Percentiles rank a stretch among this genome's conserved stretches.
phyloP scores from a whole-genome alignment of 2,113 vertebrate genomes.

The Mobula birostris region DNA sequence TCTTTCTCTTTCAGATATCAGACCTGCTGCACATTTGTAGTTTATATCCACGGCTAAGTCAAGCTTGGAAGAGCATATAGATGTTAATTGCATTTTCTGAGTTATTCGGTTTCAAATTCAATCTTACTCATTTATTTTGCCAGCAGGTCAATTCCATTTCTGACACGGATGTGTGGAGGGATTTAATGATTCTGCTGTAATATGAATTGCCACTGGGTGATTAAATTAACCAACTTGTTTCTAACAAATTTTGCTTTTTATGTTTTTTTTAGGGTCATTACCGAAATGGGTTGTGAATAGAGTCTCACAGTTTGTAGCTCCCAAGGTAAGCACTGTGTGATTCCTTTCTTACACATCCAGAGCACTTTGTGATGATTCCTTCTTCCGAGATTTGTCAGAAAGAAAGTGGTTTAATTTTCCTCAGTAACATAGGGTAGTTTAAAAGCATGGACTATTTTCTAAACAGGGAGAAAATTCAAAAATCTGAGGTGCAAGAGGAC shows the following conservation, averaged over 20 bases:
- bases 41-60: neutral
- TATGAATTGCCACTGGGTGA: neutral
- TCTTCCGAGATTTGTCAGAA: neutral
- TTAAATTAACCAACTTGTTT: neutral
- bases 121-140: neutral
- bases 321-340: conserved; percentile 56
- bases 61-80: neutral
- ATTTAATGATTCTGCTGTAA: neutral
- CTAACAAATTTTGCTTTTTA: neutral
- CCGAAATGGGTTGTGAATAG: conserved; percentile 79
- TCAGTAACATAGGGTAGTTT: neutral
- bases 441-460: no score
- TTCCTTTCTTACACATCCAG: no score
- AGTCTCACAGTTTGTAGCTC: conserved; percentile 75
- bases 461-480: no score
- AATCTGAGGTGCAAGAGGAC: no score
- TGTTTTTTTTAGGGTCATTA: conserved; percentile 60
- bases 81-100: neutral
- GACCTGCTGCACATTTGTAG: no score
- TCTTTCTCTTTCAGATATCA: neutral
- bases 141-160: neutral
- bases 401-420: neutral
- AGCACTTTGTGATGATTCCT: neutral
- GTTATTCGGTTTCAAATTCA: neutral
- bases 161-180: no score